Percentiles rank a stretch among this genome's conserved stretches.
These are phyloP conservation scores for Drosophila fuyamai DNA, from an alignment of 1,140 invertebrate species.

Conservation along the genomic window DNA sequence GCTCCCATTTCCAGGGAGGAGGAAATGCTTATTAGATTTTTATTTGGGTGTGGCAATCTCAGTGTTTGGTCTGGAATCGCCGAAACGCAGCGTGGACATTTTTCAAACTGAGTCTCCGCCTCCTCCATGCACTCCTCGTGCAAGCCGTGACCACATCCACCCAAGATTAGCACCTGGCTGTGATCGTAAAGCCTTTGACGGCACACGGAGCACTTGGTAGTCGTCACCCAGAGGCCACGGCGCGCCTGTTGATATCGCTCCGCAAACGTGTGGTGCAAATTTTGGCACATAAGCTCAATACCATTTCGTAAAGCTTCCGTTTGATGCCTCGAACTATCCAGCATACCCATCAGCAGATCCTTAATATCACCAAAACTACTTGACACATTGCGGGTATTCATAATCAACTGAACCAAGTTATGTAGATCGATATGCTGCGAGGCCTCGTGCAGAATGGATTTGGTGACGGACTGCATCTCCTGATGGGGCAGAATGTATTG, in stretches of 20 bases:
- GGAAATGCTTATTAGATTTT: conserved; percentile 42
- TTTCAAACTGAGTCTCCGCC: conserved; percentile 10
- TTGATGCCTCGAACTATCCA: conserved; percentile 85
- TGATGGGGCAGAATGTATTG: conserved; percentile 77
- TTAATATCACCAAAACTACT: conserved; percentile 86
- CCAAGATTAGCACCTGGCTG: conserved; percentile 63
- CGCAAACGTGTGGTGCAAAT: conserved; percentile 81
- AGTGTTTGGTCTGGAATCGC: conserved; percentile 19
- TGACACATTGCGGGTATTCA: conserved; percentile 79
- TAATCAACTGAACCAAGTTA: conserved; percentile 85
- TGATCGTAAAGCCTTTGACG: conserved; percentile 73
- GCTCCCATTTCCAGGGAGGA: conserved; percentile 56
- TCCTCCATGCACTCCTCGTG: conserved; percentile 68
- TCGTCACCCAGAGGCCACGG: conserved; percentile 75
- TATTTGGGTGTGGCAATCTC: conserved; percentile 59
- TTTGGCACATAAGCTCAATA: conserved; percentile 78
- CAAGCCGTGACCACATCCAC: conserved; percentile 75
- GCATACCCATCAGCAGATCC: conserved; percentile 85
- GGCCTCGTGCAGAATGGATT: conserved; percentile 85
- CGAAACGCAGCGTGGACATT: conserved; percentile 65
- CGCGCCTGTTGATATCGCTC: conserved; percentile 47
- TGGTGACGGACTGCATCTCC: conserved; percentile 77
- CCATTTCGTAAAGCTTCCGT: conserved; percentile 83
- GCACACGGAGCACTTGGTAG: conserved; percentile 76
- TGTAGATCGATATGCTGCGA: conserved; percentile 86